Conservation (phyloP, 2,888 invertebrate genomes). For the Callinectes sapidus region DNA sequence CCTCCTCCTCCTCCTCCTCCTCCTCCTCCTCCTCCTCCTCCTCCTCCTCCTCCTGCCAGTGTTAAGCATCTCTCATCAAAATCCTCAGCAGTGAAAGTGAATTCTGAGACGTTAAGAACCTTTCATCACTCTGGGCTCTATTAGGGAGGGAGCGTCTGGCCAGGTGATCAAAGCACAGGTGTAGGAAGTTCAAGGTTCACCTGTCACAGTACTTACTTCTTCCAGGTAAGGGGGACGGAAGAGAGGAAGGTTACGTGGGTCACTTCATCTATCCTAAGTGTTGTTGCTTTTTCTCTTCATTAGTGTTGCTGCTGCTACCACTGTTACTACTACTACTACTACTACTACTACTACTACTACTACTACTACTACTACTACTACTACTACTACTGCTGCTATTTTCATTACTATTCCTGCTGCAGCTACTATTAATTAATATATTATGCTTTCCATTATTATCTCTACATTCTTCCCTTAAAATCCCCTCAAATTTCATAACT, state of each 20-base stretch:
- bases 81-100: slow-evolving; percentile 8
- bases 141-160: not conserved
- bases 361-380: slow-evolving; percentile 34
- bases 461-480: no score
- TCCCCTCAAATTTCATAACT: no score
- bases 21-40: not conserved
- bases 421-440: no score
- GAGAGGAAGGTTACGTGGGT: no score
- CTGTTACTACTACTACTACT: slow-evolving; percentile 37
- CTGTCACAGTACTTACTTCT: not conserved
- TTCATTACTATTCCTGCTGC: slow-evolving; percentile 36
- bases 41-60: not conserved
- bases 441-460: no score
- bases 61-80: not conserved
- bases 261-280: not conserved
- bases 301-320: not conserved
- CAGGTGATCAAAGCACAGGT: slow-evolving; percentile 12
- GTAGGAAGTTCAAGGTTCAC: not conserved
- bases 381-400: slow-evolving; percentile 42
- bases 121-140: slow-evolving; percentile 8
- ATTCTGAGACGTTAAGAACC: not conserved
- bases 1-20: not conserved
- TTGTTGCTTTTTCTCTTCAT: not conserved
- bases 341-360: slow-evolving; percentile 38
- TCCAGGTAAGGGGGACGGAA: no score